These are phyloP conservation scores for Rhynchophorus ferrugineus DNA, from an alignment of 1,140 invertebrate genomes.

Conservation along the genomic window DNA sequence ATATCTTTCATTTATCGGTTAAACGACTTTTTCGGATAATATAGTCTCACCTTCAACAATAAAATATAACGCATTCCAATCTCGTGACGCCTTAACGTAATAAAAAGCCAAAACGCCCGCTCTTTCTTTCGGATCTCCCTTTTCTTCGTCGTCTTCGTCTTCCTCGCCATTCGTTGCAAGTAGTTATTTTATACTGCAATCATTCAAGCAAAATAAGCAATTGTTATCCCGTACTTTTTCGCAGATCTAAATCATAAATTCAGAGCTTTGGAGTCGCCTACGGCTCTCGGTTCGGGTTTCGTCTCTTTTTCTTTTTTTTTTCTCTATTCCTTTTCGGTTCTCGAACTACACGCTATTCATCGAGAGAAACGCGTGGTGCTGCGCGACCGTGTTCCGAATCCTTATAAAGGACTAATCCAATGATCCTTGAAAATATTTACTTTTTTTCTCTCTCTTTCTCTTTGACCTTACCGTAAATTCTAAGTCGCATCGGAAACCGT, in stretches of 20 bases:
- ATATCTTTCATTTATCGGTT: no score
- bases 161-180: slow-evolving; percentile 15
- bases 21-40: no score
- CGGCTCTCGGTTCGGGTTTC: slow-evolving; percentile 8
- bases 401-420: slow-evolving; percentile 29
- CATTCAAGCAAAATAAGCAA: slow-evolving; percentile 24
- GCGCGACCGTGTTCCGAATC: slow-evolving; percentile 16
- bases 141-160: background rate
- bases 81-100: slow-evolving; percentile 9
- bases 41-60: no score
- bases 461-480: slow-evolving; percentile 18
- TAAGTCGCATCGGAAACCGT: slow-evolving; percentile 22
- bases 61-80: slow-evolving; percentile 13
- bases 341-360: slow-evolving; percentile 6
- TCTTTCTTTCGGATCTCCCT: slow-evolving; percentile 10
- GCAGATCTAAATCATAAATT: slow-evolving; percentile 24
- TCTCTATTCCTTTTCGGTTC: slow-evolving; percentile 9
- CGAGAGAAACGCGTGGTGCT: background rate
- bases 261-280: slow-evolving; percentile 17
- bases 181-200: slow-evolving; percentile 21
- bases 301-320: background rate
- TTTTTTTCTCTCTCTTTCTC: no score
- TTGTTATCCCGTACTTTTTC: slow-evolving; percentile 23
- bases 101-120: slow-evolving; percentile 15
- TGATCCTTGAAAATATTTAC: slow-evolving; percentile 29